Percentiles rank a stretch among this genome's conserved stretches.
phyloP scores from a whole-genome alignment of 2,113 vertebrate genomes.

The Illadopsis cleaveri region DNA sequence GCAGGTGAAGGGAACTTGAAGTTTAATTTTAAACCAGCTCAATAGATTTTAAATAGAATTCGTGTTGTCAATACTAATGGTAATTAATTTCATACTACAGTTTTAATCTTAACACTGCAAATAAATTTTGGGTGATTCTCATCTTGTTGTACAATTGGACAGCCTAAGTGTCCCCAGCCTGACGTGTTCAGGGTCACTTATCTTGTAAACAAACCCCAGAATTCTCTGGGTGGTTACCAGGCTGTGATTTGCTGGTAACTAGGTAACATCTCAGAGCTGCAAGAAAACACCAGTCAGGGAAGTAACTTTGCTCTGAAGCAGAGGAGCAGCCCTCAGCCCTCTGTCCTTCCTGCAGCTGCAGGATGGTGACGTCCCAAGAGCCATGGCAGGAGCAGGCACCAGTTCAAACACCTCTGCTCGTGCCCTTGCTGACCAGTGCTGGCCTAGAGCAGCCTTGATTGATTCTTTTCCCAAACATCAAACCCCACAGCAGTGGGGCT shows the following conservation, averaged over 20 bases:
- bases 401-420: not conserved
- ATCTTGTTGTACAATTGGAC: not conserved
- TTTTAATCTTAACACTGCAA: not conserved
- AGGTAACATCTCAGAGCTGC: not conserved
- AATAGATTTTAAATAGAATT: slow-evolving; percentile 19
- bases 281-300: not conserved
- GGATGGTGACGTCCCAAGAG: accelerated
- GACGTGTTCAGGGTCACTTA: not conserved
- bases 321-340: not conserved
- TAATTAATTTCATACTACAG: not conserved
- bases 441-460: not conserved
- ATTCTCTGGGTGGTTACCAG: not conserved
- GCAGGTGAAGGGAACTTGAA: not conserved
- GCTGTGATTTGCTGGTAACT: not conserved
- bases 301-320: not conserved
- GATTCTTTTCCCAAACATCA: not conserved
- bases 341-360: not conserved
- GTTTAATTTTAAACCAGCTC: slow-evolving; percentile 25
- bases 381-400: not conserved
- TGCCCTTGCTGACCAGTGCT: not conserved
- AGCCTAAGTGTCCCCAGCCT: not conserved
- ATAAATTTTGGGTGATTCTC: not conserved
- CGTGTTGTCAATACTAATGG: not conserved
- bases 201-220: not conserved
- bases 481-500: not conserved